Percentiles rank a stretch among this genome's conserved stretches.
Evolutionary conservation across 2,113 vertebrate genomes (phyloP).

Genomic region (Nyctereutes procyonoides): DNA sequence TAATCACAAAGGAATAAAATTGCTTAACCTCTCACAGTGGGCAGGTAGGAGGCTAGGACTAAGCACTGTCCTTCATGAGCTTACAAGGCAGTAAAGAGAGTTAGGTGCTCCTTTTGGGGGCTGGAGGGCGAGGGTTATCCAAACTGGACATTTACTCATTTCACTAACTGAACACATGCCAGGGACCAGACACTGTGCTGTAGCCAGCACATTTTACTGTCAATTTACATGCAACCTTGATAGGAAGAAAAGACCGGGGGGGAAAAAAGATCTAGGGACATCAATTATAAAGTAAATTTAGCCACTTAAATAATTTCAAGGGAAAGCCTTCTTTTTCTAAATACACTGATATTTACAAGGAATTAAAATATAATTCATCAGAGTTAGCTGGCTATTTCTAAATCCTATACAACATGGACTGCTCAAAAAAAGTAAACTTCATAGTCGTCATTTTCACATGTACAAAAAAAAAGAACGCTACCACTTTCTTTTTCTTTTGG

Average conservation of each 20-base stretch:
- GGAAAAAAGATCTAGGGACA: background rate
- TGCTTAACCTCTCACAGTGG: background rate
- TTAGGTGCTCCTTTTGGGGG: background rate
- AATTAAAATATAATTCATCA: background rate
- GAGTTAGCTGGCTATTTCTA: background rate
- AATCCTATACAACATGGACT: background rate
- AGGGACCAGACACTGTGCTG: background rate
- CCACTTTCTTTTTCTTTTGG: background rate
- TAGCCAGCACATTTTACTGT: background rate
- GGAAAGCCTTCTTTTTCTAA: background rate
- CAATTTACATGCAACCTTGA: background rate
- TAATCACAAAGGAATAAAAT: background rate
- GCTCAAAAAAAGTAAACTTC: slow-evolving; percentile 17
- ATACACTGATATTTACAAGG: background rate
- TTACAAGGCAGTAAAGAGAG: background rate
- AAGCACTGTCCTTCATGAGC: background rate
- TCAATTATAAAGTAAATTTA: background rate
- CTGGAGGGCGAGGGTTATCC: background rate
- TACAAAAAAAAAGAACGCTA: background rate
- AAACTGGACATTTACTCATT: background rate
- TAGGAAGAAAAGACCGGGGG: background rate
- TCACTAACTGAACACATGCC: background rate
- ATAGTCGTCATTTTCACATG: background rate
- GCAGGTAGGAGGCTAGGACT: background rate
- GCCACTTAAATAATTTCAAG: slow-evolving; percentile 2